A percentile compares a stretch with the other conserved stretches of the same genome.
phyloP scores from a whole-genome alignment of 2,888 invertebrate species.

The Electrophaes corylata region DNA sequence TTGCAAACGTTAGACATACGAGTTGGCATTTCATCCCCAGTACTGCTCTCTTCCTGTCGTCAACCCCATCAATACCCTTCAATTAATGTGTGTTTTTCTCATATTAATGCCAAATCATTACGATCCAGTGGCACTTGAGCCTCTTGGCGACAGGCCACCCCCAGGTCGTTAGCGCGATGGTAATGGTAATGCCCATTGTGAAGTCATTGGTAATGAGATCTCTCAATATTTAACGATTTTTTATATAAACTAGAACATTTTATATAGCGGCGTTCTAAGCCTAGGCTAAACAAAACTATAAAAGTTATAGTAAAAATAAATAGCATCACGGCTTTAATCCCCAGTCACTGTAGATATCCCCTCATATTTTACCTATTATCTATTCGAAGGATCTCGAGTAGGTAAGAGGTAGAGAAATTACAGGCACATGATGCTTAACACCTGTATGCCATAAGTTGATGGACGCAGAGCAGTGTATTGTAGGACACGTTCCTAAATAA shows the following conservation, averaged over 20 bases:
- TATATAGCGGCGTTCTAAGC: too few species aligned
- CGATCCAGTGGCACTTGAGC: slow-evolving; percentile 55
- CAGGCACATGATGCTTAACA: too few species aligned
- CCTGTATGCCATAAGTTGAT: too few species aligned
- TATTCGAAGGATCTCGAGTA: too few species aligned
- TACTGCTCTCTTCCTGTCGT: slow-evolving; percentile 13
- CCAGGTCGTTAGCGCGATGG: slow-evolving; percentile 51
- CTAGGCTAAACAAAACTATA: background rate
- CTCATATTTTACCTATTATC: too few species aligned
- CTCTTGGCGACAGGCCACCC: slow-evolving; percentile 59
- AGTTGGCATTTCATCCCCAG: background rate
- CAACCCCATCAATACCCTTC: slow-evolving; percentile 21
- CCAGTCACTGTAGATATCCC: too few species aligned
- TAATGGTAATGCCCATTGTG: slow-evolving; percentile 44
- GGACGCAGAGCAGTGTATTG: too few species aligned
- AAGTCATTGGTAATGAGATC: slow-evolving; percentile 42
- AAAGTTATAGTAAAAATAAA: too few species aligned
- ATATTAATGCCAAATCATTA: slow-evolving; percentile 36
- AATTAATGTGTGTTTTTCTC: slow-evolving; percentile 32
- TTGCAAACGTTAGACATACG: too few species aligned
- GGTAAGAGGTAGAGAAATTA: too few species aligned
- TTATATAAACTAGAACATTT: background rate
- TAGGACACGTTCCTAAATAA: too few species aligned
- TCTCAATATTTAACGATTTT: slow-evolving; percentile 13
- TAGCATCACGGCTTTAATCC: too few species aligned